Percentiles rank a stretch among this genome's conserved stretches.
Conservation (phyloP, 2,797 vertebrate genomes). For the Hylomyscus alleni region DNA sequence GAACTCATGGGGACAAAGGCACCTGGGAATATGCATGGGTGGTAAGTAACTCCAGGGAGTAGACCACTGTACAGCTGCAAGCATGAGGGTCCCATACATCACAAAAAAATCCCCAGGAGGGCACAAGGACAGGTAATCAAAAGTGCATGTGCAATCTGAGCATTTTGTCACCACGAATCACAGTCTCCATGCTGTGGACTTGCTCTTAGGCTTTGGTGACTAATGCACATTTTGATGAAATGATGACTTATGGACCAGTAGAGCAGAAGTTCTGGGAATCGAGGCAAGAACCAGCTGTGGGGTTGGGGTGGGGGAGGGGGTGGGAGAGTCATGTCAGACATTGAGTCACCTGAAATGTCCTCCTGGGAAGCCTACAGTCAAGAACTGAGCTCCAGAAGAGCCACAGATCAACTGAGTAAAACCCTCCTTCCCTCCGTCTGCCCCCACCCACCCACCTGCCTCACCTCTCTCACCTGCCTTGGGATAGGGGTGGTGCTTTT, state of each 20-base stretch:
- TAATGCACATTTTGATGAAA: background rate
- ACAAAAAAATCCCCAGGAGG: background rate
- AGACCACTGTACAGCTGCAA: background rate
- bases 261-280: background rate
- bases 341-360: background rate
- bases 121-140: background rate
- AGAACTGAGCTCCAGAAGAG: background rate
- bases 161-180: background rate
- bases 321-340: background rate
- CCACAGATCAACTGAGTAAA: background rate
- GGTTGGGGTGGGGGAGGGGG: too few relatives aligned
- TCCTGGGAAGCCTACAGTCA: too few relatives aligned
- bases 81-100: rapidly evolving
- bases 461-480: background rate
- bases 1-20: background rate
- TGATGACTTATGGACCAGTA: background rate
- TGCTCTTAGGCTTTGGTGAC: slow-evolving; percentile 12
- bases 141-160: rapidly evolving
- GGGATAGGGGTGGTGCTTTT: background rate
- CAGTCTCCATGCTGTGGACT: background rate
- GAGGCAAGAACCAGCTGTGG: background rate
- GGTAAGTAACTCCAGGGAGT: background rate
- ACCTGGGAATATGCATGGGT: background rate
- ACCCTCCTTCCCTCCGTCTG: background rate
- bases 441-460: background rate